phyloP scores from a whole-genome alignment of 37 sponge, comb jelly and placozoan genomes.

The Crambe crambe region DNA sequence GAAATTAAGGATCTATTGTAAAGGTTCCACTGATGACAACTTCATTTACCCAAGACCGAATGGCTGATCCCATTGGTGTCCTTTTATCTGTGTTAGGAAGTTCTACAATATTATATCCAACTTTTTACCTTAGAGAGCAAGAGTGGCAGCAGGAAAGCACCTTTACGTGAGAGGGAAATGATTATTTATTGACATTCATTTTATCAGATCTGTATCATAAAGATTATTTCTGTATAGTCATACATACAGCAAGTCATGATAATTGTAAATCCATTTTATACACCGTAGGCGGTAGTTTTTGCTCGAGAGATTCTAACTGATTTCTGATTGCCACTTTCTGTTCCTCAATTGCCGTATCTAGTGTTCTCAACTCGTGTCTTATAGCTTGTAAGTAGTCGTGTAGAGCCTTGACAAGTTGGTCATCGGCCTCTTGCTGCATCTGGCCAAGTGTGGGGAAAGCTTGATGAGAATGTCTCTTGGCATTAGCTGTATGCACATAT shows the following conservation, averaged over 20 bases:
- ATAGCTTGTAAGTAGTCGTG: no score
- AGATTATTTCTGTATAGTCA: no score
- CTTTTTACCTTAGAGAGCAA: slow-evolving; percentile 45
- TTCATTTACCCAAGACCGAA: no score
- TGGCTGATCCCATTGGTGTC: no score
- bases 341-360: background rate
- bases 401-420: background rate
- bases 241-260: background rate
- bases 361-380: background rate
- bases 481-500: background rate
- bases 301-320: background rate
- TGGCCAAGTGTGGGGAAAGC: slow-evolving; percentile 8
- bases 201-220: no score
- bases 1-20: no score
- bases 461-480: background rate
- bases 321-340: background rate
- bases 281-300: slow-evolving; percentile 7
- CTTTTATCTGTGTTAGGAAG: no score
- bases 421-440: background rate
- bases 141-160: slow-evolving; percentile 64
- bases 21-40: no score
- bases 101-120: no score
- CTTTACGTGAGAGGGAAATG: slow-evolving; percentile 14
- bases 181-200: no score
- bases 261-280: slow-evolving; percentile 7